Evolutionary conservation across 2,113 vertebrate genomes (phyloP).

Genomic region (Coreoperca whiteheadi): DNA sequence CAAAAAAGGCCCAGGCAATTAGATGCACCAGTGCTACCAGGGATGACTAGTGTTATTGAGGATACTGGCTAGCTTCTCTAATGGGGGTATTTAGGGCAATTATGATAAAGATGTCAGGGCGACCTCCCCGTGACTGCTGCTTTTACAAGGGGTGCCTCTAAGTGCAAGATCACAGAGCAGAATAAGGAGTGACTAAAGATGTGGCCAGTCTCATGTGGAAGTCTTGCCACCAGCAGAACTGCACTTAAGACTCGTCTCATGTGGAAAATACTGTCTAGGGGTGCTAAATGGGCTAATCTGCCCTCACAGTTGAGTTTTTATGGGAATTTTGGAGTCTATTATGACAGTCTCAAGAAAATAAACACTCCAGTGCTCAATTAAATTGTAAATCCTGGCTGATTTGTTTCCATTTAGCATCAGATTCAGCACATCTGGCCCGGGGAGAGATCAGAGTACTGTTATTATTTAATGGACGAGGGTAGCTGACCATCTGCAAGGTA

Average conservation of each 20-base stretch:
- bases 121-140: conserved; percentile 73
- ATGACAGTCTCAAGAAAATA: conserved; percentile 74
- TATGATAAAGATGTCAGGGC: conserved; percentile 85
- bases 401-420: conserved; percentile 66
- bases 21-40: conserved; percentile 84
- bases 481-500: conserved; percentile 84
- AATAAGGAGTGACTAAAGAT: conserved; percentile 78
- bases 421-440: conserved; percentile 79
- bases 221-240: conserved; percentile 70
- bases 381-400: conserved; percentile 62
- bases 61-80: conserved; percentile 79
- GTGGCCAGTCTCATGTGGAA: conserved; percentile 72
- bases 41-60: conserved; percentile 84
- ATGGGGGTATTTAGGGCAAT: conserved; percentile 85
- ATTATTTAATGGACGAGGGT: conserved; percentile 82
- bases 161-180: conserved; percentile 77
- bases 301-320: conserved; percentile 63
- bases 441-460: conserved; percentile 64
- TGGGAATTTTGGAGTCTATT: conserved; percentile 68
- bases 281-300: conserved; percentile 79
- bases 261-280: conserved; percentile 72
- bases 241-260: conserved; percentile 78
- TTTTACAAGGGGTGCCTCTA: conserved; percentile 72
- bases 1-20: conserved; percentile 83
- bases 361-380: conserved; percentile 76